These are phyloP conservation scores for Zosterops borbonicus DNA, from an alignment of 2,113 vertebrate genomes.

Conservation along the genomic window DNA sequence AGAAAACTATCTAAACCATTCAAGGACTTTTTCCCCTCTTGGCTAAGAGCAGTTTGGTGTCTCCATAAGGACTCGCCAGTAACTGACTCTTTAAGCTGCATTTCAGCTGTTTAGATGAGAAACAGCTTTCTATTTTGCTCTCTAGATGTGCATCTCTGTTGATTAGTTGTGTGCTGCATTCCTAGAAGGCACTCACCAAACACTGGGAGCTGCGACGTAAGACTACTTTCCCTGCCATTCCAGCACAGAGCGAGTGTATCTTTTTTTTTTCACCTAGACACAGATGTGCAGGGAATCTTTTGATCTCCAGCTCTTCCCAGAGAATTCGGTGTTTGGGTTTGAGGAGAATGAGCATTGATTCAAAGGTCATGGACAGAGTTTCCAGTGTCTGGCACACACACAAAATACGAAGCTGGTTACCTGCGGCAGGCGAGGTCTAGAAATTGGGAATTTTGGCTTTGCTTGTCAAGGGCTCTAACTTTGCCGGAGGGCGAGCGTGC, in stretches of 20 bases:
- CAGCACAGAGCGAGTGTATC: not conserved
- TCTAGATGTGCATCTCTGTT: not conserved
- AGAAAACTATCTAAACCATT: constrained; percentile 63
- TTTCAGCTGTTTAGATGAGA: constrained; percentile 62
- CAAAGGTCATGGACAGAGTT: not conserved
- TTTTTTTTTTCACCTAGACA: constrained; percentile 14
- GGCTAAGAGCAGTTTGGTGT: constrained; percentile 35
- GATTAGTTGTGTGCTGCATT: constrained; percentile 33
- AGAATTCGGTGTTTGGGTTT: not conserved
- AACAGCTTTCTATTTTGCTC: constrained; percentile 55
- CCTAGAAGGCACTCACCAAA: constrained; percentile 43
- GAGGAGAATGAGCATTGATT: not conserved
- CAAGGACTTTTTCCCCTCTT: constrained; percentile 48
- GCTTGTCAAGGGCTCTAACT: constrained; percentile 23
- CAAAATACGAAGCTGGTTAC: not conserved
- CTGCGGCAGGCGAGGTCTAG: not conserved
- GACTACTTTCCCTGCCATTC: not conserved
- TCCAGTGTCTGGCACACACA: not conserved
- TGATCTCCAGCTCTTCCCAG: constrained; percentile 25
- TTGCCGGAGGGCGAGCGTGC: constrained; percentile 37
- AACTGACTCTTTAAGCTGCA: constrained; percentile 30
- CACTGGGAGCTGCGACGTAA: not conserved
- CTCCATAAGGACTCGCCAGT: constrained; percentile 46
- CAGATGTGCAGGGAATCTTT: constrained; percentile 37
- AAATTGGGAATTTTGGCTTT: constrained; percentile 14